These are phyloP conservation scores for Drosophila pseudotalamancana DNA, from an alignment of 2,888 invertebrate species.

Conservation along the genomic window DNA sequence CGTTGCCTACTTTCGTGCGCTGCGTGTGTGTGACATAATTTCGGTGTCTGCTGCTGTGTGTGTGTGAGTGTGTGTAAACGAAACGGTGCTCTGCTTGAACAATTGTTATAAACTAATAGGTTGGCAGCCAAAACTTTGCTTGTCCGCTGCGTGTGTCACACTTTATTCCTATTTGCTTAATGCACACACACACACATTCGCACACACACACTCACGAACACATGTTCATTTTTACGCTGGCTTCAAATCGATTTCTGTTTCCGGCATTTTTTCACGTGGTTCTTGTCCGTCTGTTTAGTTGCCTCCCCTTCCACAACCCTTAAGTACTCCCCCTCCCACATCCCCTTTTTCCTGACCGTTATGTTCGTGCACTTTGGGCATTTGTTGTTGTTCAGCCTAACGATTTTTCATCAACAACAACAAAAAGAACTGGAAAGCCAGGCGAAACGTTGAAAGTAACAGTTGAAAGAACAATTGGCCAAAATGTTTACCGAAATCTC, in stretches of 20 bases:
- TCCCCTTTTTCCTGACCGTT: not conserved
- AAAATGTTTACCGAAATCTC: constrained; percentile 50
- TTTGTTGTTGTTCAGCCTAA: constrained; percentile 64
- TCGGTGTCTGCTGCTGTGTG: constrained; percentile 30
- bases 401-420: constrained; percentile 72
- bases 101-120: constrained; percentile 26
- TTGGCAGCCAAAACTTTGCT: constrained; percentile 12
- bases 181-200: constrained; percentile 12
- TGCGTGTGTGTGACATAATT: constrained; percentile 75
- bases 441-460: constrained; percentile 52
- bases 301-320: not conserved
- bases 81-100: not conserved
- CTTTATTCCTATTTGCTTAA: constrained; percentile 24
- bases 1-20: constrained; percentile 75
- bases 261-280: constrained; percentile 84
- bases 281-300: constrained; percentile 31
- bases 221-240: constrained; percentile 49
- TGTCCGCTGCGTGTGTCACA: constrained; percentile 15
- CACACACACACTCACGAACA: constrained; percentile 12
- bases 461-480: constrained; percentile 33
- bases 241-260: constrained; percentile 83
- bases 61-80: not conserved
- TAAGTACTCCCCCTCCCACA: not conserved
- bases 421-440: constrained; percentile 31
- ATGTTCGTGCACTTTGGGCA: constrained; percentile 72